These are phyloP conservation scores for Oophaga sylvatica DNA, from an alignment of 2,797 vertebrate genomes.

Conservation along the genomic window DNA sequence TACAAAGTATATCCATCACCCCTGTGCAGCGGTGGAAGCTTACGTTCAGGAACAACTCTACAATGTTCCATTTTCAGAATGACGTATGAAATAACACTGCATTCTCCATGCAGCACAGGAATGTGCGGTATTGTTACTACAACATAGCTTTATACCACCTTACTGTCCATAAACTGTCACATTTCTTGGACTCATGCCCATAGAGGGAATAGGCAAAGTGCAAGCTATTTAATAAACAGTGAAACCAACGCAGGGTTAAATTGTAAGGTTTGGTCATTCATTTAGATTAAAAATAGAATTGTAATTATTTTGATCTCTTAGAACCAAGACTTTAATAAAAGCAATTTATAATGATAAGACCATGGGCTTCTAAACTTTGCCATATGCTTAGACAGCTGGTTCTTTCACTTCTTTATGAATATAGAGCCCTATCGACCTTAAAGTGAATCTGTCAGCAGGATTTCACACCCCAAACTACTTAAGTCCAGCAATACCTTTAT, in stretches of 20 bases:
- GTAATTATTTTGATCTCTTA: neutral
- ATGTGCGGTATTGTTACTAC: conserved; percentile 13
- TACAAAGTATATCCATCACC: neutral
- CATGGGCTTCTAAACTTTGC: too few relatives aligned
- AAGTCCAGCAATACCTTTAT: too few relatives aligned
- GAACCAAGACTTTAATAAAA: neutral
- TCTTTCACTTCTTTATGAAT: too few relatives aligned
- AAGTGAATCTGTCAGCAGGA: too few relatives aligned
- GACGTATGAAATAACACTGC: neutral
- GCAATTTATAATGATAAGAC: too few relatives aligned
- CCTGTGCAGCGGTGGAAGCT: neutral
- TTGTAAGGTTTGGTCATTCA: neutral
- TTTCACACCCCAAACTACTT: too few relatives aligned
- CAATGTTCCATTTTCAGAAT: neutral
- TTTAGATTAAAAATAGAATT: neutral
- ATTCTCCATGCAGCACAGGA: neutral
- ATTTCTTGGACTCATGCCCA: conserved; percentile 8
- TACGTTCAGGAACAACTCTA: neutral
- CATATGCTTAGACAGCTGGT: too few relatives aligned
- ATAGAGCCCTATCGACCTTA: too few relatives aligned
- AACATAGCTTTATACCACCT: conserved; percentile 1
- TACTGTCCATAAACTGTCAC: conserved; percentile 11
- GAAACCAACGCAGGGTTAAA: neutral
- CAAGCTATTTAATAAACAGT: neutral
- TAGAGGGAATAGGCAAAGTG: conserved; percentile 10